These are phyloP conservation scores for Scolanthus callimorphus DNA, from an alignment of 92 coral and sea anemone species.

Conservation along the genomic window DNA sequence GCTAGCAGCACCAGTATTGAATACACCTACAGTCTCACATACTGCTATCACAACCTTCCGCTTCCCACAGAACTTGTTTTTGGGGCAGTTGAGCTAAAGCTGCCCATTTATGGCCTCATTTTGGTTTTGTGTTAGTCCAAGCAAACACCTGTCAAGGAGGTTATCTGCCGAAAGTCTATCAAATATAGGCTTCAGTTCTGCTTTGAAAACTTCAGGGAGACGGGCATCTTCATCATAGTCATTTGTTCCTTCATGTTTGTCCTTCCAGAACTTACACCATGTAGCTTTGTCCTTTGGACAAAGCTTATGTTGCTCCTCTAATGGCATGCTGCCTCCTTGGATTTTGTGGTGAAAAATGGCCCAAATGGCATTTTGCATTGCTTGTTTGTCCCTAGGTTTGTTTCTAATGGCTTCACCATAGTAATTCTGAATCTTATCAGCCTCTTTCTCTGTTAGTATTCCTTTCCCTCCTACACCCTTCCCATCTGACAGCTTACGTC, in stretches of 20 bases:
- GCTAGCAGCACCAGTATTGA: constrained; percentile 25
- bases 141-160: constrained; percentile 41
- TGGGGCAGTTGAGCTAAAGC: background rate
- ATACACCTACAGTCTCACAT: constrained; percentile 29
- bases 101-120: constrained; percentile 21
- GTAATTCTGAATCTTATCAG: constrained; percentile 35
- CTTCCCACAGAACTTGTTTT: constrained; percentile 28
- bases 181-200: constrained; percentile 44
- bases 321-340: constrained; percentile 7
- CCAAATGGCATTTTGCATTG: constrained; percentile 13
- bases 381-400: constrained; percentile 17
- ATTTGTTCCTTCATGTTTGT: constrained; percentile 22
- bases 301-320: constrained; percentile 38
- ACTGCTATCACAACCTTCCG: constrained; percentile 35
- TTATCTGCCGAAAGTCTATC: constrained; percentile 25
- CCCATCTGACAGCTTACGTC: constrained; percentile 29
- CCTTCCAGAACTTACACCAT: constrained; percentile 60
- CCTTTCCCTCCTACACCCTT: constrained; percentile 37
- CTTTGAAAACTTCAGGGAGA: constrained; percentile 36
- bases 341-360: constrained; percentile 36
- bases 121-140: constrained; percentile 8
- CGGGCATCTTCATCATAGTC: constrained; percentile 31
- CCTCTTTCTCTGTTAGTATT: constrained; percentile 23
- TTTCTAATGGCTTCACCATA: constrained; percentile 35
- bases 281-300: constrained; percentile 42